phyloP scores from a whole-genome alignment of 2,113 vertebrate species.

The Mystacornis crossleyi region DNA sequence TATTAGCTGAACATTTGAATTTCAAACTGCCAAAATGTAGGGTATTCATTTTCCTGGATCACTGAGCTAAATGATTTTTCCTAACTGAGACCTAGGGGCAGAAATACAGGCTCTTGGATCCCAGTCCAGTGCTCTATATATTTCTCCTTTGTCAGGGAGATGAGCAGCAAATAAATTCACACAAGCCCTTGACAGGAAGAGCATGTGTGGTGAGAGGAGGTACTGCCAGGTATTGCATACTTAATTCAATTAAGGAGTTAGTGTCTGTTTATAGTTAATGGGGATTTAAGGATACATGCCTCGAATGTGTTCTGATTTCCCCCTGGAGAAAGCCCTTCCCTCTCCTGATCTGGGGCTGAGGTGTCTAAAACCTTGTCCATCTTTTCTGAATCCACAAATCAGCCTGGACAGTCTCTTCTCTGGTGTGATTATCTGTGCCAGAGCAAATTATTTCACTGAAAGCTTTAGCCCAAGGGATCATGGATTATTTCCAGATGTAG shows the following conservation, averaged over 20 bases:
- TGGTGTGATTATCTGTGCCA: not conserved
- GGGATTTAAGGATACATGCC: not conserved
- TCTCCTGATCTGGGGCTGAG: not conserved
- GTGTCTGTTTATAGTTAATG: not conserved
- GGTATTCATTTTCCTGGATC: slow-evolving; percentile 48
- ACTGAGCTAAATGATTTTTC: slow-evolving; percentile 45
- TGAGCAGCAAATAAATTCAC: not conserved
- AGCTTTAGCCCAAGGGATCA: not conserved
- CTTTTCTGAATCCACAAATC: not conserved
- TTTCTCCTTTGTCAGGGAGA: not conserved
- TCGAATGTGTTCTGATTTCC: not conserved
- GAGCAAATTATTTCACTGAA: not conserved
- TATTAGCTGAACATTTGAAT: not conserved
- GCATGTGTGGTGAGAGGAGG: not conserved
- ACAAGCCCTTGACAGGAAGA: not conserved
- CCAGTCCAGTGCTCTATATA: not conserved
- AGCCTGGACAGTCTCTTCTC: not conserved
- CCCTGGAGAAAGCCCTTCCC: not conserved
- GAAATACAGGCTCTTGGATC: not conserved
- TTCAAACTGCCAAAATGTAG: slow-evolving; percentile 36
- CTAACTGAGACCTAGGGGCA: slow-evolving; percentile 42
- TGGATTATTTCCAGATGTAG: not conserved
- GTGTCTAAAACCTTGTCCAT: not conserved
- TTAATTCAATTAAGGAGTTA: slow-evolving; percentile 1
- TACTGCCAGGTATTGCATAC: not conserved